phyloP scores from a whole-genome alignment of 2,888 invertebrate species.

The Spatulosminthurus flaviceps region DNA sequence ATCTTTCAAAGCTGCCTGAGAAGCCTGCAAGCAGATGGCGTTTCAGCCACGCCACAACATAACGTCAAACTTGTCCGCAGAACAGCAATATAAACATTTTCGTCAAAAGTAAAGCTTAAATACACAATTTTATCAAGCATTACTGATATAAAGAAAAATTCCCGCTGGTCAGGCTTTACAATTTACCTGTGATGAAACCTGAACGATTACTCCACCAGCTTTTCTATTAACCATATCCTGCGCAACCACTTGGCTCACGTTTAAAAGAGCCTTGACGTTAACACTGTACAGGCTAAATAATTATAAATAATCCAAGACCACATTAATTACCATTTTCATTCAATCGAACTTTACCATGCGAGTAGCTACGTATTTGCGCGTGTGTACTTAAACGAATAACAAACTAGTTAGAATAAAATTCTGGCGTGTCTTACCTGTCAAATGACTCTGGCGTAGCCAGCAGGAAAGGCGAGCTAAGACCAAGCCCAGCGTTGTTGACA shows the following conservation, averaged over 20 bases:
- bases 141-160: too few species aligned
- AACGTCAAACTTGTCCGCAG: too few species aligned
- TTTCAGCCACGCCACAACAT: too few species aligned
- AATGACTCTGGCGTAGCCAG: slow-evolving; percentile 75
- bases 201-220: slow-evolving; percentile 83
- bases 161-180: too few species aligned
- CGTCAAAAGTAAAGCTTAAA: too few species aligned
- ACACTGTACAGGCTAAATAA: slow-evolving; percentile 66
- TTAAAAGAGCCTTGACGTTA: slow-evolving; percentile 86
- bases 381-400: not conserved
- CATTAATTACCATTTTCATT: not conserved
- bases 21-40: slow-evolving; percentile 62
- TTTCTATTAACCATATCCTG: slow-evolving; percentile 77
- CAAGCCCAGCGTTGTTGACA: slow-evolving; percentile 89
- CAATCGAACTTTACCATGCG: not conserved
- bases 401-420: not conserved
- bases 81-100: too few species aligned
- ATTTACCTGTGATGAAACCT: slow-evolving; percentile 83
- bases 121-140: not conserved
- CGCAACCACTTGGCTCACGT: slow-evolving; percentile 84
- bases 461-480: slow-evolving; percentile 76
- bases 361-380: not conserved
- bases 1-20: slow-evolving; percentile 75
- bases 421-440: slow-evolving; percentile 72
- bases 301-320: not conserved